A percentile compares a stretch with the other conserved stretches of the same genome.
phyloP scores from a whole-genome alignment of 2,113 vertebrate genomes.

The Hippocampus abdominalis region DNA sequence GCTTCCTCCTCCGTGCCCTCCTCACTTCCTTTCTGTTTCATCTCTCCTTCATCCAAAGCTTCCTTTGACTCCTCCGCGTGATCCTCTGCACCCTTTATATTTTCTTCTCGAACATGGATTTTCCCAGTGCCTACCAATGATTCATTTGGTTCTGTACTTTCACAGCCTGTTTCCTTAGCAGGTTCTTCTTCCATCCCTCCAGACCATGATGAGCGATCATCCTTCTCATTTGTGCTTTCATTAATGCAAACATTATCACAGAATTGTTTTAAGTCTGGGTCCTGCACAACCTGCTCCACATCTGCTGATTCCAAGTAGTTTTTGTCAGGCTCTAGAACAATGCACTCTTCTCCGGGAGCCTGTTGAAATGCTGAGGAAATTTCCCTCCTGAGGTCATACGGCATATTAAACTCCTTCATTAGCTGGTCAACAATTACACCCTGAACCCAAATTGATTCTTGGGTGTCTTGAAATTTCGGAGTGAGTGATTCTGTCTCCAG shows the following conservation, averaged over 20 bases:
- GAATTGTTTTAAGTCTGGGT: conserved; percentile 16
- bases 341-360: conserved; percentile 40
- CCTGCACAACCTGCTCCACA: conserved; percentile 33
- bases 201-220: no score
- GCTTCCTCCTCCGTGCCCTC: neutral
- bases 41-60: neutral
- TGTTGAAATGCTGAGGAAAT: conserved; percentile 52
- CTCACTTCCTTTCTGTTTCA: neutral
- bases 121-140: conserved; percentile 18
- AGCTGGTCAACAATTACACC: conserved; percentile 54
- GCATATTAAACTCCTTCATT: conserved; percentile 67
- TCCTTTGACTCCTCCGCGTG: neutral
- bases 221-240: conserved; percentile 7
- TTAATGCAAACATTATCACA: neutral
- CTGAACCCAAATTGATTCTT: conserved; percentile 54
- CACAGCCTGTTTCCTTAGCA: neutral
- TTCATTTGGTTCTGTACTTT: conserved; percentile 6
- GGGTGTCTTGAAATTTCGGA: conserved; percentile 48
- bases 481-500: conserved; percentile 55
- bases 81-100: neutral
- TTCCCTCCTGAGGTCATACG: conserved; percentile 58
- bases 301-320: conserved; percentile 45
- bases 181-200: conserved; percentile 9
- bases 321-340: conserved; percentile 30
- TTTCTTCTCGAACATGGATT: neutral